Conservation (phyloP, 2,888 invertebrate species). For the Caenorhabditis becei region DNA sequence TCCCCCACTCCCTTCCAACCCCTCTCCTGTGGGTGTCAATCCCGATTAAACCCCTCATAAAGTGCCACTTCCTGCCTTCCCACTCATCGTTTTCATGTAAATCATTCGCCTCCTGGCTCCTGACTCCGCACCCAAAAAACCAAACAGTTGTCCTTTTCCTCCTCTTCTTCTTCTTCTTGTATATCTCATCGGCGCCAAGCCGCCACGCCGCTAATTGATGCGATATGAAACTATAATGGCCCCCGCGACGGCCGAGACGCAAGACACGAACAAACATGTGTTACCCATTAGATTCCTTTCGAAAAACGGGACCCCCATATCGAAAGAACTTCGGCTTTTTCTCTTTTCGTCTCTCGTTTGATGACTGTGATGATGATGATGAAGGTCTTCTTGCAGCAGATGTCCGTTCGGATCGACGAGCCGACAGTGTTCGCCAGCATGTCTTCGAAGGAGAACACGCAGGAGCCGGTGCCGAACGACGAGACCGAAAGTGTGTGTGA, state of each 20-base stretch:
- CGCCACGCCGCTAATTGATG: constrained; percentile 48
- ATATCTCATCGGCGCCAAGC: background rate
- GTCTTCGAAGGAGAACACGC: constrained; percentile 43
- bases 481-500: constrained; percentile 42
- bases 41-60: constrained; percentile 52
- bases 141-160: constrained; percentile 30
- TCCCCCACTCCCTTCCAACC: constrained; percentile 3
- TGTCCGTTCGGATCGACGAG: constrained; percentile 63
- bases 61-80: constrained; percentile 20
- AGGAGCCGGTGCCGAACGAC: constrained; percentile 33
- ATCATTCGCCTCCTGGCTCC: background rate
- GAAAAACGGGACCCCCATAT: background rate
- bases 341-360: background rate
- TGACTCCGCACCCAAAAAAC: constrained; percentile 8
- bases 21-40: constrained; percentile 31
- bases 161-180: background rate
- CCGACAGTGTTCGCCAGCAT: constrained; percentile 58
- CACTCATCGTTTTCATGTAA: constrained; percentile 17
- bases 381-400: constrained; percentile 26
- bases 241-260: constrained; percentile 9
- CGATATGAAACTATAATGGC: constrained; percentile 59
- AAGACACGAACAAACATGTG: constrained; percentile 46
- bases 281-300: constrained; percentile 59
- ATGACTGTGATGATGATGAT: constrained; percentile 34
- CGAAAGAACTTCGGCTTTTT: constrained; percentile 7